These are phyloP conservation scores for Panulirus ornatus DNA, from an alignment of 1,140 invertebrate genomes.

Conservation along the genomic window DNA sequence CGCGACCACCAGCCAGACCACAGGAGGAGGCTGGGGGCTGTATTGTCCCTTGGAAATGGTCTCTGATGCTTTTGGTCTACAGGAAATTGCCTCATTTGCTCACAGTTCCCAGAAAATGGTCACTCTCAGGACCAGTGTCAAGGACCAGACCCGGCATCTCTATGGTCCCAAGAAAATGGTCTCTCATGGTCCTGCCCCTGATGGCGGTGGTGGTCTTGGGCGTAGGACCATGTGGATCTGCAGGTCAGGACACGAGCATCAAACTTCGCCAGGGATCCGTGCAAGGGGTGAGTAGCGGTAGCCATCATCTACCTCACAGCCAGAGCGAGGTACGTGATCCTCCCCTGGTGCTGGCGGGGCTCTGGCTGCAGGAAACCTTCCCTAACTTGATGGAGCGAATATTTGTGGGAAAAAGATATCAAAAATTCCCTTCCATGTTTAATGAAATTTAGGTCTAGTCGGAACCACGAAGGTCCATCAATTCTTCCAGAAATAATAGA, in stretches of 20 bases:
- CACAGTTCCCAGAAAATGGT: background rate
- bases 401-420: background rate
- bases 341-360: too few species aligned
- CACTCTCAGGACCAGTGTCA: background rate
- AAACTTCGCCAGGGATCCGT: slow-evolving; percentile 42
- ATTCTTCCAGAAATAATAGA: too few species aligned
- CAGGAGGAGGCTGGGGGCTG: too few species aligned
- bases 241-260: slow-evolving; percentile 30
- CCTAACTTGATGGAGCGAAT: too few species aligned
- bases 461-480: too few species aligned
- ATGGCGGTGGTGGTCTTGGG: background rate
- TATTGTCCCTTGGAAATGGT: background rate
- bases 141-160: background rate
- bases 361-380: too few species aligned
- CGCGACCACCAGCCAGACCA: background rate
- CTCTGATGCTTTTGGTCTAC: background rate
- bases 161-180: background rate
- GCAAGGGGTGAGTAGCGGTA: slow-evolving; percentile 41
- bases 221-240: background rate
- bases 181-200: background rate
- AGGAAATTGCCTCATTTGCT: background rate
- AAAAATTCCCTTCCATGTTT: background rate
- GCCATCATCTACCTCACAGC: too few species aligned
- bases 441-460: background rate
- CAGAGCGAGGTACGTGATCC: background rate